A percentile compares a stretch with the other conserved stretches of the same genome.
Conservation (phyloP, 2,113 vertebrate species). For the human region DNA sequence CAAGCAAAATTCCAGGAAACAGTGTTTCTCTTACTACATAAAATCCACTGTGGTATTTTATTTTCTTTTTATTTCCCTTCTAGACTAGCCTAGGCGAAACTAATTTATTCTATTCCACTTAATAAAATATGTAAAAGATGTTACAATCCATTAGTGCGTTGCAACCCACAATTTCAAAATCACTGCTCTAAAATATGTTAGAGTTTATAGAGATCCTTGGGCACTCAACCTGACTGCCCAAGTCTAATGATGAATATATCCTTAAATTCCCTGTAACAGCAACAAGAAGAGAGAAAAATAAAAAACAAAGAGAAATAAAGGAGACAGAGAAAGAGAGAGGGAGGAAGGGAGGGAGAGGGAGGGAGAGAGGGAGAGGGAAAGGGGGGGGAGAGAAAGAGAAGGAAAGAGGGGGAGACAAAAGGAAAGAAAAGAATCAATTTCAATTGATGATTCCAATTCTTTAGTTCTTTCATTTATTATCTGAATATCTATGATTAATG, state of each 20-base stretch:
- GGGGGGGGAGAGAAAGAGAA: no score
- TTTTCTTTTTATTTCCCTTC: not conserved
- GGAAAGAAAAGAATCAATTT: not conserved
- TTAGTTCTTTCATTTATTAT: not conserved
- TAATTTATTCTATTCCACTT: not conserved
- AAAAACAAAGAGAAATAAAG: not conserved
- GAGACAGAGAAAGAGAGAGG: not conserved
- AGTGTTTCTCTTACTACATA: conserved; percentile 12
- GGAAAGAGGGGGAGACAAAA: not conserved
- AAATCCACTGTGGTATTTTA: not conserved
- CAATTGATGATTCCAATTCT: not conserved
- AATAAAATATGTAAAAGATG: not conserved
- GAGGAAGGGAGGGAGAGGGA: no score
- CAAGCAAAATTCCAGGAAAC: not conserved
- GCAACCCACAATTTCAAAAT: not conserved
- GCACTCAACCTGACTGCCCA: not conserved
- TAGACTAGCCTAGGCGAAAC: not conserved
- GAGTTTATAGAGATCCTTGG: not conserved
- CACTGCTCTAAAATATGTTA: not conserved
- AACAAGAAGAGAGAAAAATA: not conserved
- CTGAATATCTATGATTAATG: not conserved
- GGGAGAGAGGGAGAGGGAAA: no score
- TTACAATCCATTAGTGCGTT: not conserved
- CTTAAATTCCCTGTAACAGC: not conserved
- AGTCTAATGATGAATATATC: not conserved